A percentile compares a stretch with the other conserved stretches of the same genome.
Evolutionary conservation across 2,797 vertebrate genomes (phyloP).

Genomic region (Acanthurus tractus): DNA sequence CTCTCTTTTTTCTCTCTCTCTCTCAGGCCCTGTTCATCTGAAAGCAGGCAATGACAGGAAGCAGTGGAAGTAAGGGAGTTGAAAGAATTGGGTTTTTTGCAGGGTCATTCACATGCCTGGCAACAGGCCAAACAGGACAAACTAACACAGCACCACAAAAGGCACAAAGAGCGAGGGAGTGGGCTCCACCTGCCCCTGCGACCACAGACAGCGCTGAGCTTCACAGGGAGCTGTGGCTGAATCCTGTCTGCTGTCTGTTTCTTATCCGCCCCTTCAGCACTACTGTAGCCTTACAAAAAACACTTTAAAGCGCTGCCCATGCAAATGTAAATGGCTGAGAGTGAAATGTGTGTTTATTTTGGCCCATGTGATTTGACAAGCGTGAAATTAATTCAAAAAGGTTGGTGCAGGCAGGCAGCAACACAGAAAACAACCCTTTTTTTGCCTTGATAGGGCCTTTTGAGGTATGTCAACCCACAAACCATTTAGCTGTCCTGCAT

Average conservation of each 20-base stretch:
- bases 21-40: background rate
- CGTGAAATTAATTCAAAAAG: conserved; percentile 64
- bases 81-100: conserved; percentile 49
- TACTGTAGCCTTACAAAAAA: conserved; percentile 27
- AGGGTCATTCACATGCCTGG: conserved; percentile 52
- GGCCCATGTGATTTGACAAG: conserved; percentile 54
- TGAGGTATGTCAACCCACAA: conserved; percentile 12
- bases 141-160: conserved; percentile 50
- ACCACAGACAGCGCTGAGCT: conserved; percentile 29
- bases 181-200: conserved; percentile 56
- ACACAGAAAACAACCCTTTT: conserved; percentile 21
- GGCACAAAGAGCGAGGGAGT: conserved; percentile 34
- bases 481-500: conserved; percentile 12
- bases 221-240: conserved; percentile 34
- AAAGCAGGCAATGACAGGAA: conserved; percentile 49
- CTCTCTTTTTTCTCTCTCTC: background rate
- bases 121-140: conserved; percentile 58
- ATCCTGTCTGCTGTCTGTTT: conserved; percentile 42
- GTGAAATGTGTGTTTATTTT: conserved; percentile 60
- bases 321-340: conserved; percentile 57
- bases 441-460: conserved; percentile 1
- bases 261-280: conserved; percentile 36
- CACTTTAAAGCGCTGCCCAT: conserved; percentile 34
- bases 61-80: conserved; percentile 38
- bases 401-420: conserved; percentile 15